These are phyloP conservation scores for Didymodactylos carnosus DNA, from an alignment of 2,888 invertebrate genomes.

Conservation along the genomic window DNA sequence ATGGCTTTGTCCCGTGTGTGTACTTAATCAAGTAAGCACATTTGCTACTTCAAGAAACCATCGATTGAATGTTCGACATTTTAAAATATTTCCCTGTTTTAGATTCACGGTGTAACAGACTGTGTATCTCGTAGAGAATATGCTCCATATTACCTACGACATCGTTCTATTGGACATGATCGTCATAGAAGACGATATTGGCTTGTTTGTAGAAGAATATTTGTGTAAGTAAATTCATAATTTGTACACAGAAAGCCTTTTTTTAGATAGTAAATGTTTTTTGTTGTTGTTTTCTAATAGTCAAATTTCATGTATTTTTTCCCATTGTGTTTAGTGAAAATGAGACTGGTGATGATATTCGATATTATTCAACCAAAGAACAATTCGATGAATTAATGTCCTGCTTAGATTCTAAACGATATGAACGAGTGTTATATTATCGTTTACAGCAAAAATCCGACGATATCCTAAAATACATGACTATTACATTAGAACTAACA, in stretches of 20 bases:
- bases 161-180: constrained; percentile 81
- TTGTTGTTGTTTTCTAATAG: too few species aligned
- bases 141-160: constrained; percentile 40
- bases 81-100: too few species aligned
- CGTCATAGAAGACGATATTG: constrained; percentile 89
- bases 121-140: constrained; percentile 45
- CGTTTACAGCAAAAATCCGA: background rate
- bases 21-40: constrained; percentile 8
- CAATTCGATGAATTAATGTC: background rate
- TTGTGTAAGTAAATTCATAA: constrained; percentile 51
- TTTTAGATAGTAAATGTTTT: too few species aligned
- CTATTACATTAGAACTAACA: background rate
- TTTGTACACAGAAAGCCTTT: too few species aligned
- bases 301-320: background rate
- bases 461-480: background rate
- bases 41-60: too few species aligned
- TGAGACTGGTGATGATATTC: background rate
- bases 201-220: constrained; percentile 74
- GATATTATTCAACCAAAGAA: background rate
- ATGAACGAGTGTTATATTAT: background rate
- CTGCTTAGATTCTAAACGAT: background rate
- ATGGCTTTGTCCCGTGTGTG: constrained; percentile 61
- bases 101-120: constrained; percentile 76
- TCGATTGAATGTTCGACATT: too few species aligned
- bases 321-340: background rate